Evolutionary conservation across 2,888 invertebrate species (phyloP).

Genomic region (Leucophenga maculata): DNA sequence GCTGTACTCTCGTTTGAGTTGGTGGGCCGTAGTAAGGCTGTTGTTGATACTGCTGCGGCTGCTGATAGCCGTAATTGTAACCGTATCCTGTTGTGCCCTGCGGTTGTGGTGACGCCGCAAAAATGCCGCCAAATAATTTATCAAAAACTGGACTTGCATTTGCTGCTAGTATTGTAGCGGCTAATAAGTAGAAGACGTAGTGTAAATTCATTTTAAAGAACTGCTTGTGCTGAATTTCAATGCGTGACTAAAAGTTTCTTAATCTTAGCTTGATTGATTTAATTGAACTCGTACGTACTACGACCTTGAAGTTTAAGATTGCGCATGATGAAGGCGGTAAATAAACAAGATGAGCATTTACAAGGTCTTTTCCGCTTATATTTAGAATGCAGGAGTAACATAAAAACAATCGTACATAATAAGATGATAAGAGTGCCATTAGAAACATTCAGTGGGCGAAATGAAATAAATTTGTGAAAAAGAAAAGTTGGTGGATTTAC

Average conservation of each 20-base stretch:
- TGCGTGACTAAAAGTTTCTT: background rate
- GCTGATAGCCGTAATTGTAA: constrained; percentile 39
- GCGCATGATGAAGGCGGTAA: no score
- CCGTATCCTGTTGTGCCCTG: constrained; percentile 15
- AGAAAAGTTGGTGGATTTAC: no score
- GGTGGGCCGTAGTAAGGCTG: constrained; percentile 14
- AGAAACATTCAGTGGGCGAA: no score
- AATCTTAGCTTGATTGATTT: no score
- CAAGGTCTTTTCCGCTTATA: no score
- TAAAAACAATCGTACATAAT: no score
- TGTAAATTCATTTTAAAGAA: background rate
- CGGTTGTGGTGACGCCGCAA: constrained; percentile 6
- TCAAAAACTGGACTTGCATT: constrained; percentile 32
- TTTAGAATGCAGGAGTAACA: no score
- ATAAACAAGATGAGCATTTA: no score
- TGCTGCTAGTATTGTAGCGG: background rate
- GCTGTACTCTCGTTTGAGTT: background rate
- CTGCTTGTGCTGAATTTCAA: background rate
- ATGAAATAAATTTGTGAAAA: no score
- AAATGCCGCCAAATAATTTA: constrained; percentile 37
- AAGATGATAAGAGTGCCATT: no score
- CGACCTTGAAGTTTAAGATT: no score
- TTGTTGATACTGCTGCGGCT: constrained; percentile 14
- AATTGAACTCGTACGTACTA: no score
- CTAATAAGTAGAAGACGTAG: background rate